Conservation (phyloP, 2,888 invertebrate species). For the Oxytorus armatus region DNA sequence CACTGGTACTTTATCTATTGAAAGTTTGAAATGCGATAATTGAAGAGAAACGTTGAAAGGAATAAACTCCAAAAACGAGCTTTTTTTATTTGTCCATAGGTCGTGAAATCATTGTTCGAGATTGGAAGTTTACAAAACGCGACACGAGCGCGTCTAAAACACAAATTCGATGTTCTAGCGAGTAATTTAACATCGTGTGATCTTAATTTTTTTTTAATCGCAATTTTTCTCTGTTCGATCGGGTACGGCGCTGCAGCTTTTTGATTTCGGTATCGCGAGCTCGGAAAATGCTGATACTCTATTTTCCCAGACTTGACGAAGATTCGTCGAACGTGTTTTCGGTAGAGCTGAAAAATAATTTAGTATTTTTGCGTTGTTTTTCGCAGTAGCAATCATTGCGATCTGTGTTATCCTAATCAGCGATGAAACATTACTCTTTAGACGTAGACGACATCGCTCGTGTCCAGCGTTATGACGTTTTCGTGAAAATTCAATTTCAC, state of each 20-base stretch:
- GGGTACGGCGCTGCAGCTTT: conserved; percentile 71
- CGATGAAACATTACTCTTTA: conserved; percentile 56
- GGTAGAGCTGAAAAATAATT: conserved; percentile 70
- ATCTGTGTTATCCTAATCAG: conserved; percentile 10
- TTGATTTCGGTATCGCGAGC: conserved; percentile 69
- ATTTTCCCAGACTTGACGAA: conserved; percentile 55
- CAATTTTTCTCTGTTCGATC: conserved; percentile 67
- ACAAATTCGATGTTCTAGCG: conserved; percentile 2
- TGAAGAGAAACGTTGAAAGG: too few relatives aligned
- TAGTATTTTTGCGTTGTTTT: conserved; percentile 1
- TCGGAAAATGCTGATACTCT: conserved; percentile 43
- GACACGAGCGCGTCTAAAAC: background rate
- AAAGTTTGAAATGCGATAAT: too few relatives aligned
- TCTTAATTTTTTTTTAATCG: conserved; percentile 52
- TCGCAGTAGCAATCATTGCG: background rate
- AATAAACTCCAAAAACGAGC: too few relatives aligned
- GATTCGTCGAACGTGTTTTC: conserved; percentile 69
- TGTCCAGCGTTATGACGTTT: conserved; percentile 31
- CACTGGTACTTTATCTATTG: too few relatives aligned
- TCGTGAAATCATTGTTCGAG: too few relatives aligned
- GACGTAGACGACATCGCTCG: conserved; percentile 56
- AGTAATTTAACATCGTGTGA: background rate
- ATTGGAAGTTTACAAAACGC: background rate
- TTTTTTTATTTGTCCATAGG: too few relatives aligned
- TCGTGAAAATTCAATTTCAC: conserved; percentile 67